These are phyloP conservation scores for Dryobota labecula DNA, from an alignment of 2,888 invertebrate genomes.

Conservation along the genomic window DNA sequence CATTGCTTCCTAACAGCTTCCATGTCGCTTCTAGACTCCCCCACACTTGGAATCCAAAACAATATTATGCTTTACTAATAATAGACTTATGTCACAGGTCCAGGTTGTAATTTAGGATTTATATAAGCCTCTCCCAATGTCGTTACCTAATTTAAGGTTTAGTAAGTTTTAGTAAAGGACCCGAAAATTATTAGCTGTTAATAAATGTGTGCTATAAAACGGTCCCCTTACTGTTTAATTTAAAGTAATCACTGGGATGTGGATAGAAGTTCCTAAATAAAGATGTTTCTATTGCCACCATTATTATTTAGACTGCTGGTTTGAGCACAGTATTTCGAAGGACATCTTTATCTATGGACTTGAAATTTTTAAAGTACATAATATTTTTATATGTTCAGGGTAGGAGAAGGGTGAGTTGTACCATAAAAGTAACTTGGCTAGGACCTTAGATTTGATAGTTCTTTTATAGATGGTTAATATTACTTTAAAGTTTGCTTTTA, in stretches of 20 bases:
- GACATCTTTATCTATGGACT: slow-evolving; percentile 78
- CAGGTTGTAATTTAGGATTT: slow-evolving; percentile 88
- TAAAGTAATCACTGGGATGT: slow-evolving; percentile 75
- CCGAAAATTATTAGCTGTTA: slow-evolving; percentile 83
- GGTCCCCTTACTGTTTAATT: slow-evolving; percentile 80
- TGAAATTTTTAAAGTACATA: slow-evolving; percentile 86
- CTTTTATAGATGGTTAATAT: slow-evolving; percentile 88
- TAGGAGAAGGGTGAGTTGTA: slow-evolving; percentile 84
- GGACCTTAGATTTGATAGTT: slow-evolving; percentile 89
- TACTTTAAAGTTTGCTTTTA: slow-evolving; percentile 89
- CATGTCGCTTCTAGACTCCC: slow-evolving; percentile 81
- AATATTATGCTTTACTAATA: slow-evolving; percentile 82
- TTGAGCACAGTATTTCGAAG: slow-evolving; percentile 42
- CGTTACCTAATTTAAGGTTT: slow-evolving; percentile 87
- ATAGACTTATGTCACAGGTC: slow-evolving; percentile 87
- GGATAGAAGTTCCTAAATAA: slow-evolving; percentile 75
- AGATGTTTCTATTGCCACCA: slow-evolving; percentile 68
- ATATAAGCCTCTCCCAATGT: slow-evolving; percentile 84
- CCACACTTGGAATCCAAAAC: slow-evolving; percentile 78
- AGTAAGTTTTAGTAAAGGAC: slow-evolving; percentile 81
- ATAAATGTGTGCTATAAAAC: slow-evolving; percentile 86
- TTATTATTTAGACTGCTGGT: slow-evolving; percentile 34
- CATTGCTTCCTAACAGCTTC: slow-evolving; percentile 85
- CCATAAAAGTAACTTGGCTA: slow-evolving; percentile 87
- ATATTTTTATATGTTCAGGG: slow-evolving; percentile 90